Conservation (phyloP, 2,888 invertebrate genomes). For the Erynnis tages region DNA sequence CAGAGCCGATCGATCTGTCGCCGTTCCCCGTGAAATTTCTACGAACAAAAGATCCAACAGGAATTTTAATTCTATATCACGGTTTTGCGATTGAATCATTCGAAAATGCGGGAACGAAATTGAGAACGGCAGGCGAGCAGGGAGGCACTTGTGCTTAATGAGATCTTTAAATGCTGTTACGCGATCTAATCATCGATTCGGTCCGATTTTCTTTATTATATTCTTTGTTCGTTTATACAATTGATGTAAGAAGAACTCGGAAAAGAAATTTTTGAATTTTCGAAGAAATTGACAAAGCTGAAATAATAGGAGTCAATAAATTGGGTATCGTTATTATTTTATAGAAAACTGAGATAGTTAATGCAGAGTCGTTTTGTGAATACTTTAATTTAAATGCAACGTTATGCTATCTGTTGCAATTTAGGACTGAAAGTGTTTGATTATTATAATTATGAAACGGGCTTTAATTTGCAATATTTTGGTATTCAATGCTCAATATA, state of each 20-base stretch:
- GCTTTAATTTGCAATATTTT: constrained; percentile 2
- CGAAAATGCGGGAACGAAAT: constrained; percentile 51
- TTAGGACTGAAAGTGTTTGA: constrained; percentile 8
- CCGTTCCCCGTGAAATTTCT: constrained; percentile 37
- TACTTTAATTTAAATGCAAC: neutral
- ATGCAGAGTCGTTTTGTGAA: neutral
- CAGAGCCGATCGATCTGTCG: constrained; percentile 58
- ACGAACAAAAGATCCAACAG: constrained; percentile 43
- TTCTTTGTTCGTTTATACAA: constrained; percentile 43
- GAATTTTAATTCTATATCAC: constrained; percentile 49
- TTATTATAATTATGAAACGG: constrained; percentile 7
- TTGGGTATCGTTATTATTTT: neutral
- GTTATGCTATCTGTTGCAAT: constrained; percentile 10
- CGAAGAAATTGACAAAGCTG: too few species aligned
- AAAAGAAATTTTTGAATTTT: too few species aligned
- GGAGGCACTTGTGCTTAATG: constrained; percentile 55
- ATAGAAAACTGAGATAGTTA: neutral
- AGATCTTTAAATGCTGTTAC: constrained; percentile 64
- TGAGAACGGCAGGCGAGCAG: constrained; percentile 48
- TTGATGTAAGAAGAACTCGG: constrained; percentile 12
- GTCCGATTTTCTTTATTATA: constrained; percentile 55
- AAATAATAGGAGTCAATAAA: neutral
- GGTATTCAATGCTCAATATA: neutral
- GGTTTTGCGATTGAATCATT: constrained; percentile 56
- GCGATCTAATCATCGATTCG: constrained; percentile 47